Conservation (phyloP, 1,140 invertebrate genomes). For the Dinothrombium tinctorium region DNA sequence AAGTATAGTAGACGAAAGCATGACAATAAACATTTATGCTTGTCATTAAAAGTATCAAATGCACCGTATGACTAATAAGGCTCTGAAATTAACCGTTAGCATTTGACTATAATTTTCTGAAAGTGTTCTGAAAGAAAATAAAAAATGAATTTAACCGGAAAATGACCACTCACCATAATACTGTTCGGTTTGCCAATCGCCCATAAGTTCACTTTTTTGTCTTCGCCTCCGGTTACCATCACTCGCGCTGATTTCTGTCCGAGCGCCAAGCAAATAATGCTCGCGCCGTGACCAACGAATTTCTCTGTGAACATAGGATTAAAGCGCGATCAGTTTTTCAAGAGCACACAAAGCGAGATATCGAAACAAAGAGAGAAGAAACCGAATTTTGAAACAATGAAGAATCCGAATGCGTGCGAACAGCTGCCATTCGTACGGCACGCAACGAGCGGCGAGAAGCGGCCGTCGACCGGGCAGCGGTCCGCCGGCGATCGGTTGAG, state of each 20-base stretch:
- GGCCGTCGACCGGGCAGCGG: too few species aligned
- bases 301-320: constrained; percentile 20
- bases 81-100: too few species aligned
- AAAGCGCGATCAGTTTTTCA: too few species aligned
- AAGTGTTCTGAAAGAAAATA: background rate
- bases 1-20: too few species aligned
- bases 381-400: background rate
- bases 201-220: constrained; percentile 94
- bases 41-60: too few species aligned
- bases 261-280: constrained; percentile 68
- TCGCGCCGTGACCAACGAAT: constrained; percentile 60
- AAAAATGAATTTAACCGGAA: background rate
- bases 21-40: too few species aligned
- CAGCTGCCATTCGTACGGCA: too few species aligned
- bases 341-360: background rate
- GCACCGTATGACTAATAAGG: too few species aligned
- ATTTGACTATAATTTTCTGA: too few species aligned
- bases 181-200: constrained; percentile 81
- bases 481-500: too few species aligned
- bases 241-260: constrained; percentile 74
- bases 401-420: background rate
- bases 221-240: constrained; percentile 83
- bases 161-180: constrained; percentile 49
- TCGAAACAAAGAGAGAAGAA: background rate
- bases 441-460: too few species aligned